Evolutionary conservation across 2,113 vertebrate species (phyloP), one percentile per base, ranked within the genome.

Genomic region (Fregetta grallaria): DNA sequence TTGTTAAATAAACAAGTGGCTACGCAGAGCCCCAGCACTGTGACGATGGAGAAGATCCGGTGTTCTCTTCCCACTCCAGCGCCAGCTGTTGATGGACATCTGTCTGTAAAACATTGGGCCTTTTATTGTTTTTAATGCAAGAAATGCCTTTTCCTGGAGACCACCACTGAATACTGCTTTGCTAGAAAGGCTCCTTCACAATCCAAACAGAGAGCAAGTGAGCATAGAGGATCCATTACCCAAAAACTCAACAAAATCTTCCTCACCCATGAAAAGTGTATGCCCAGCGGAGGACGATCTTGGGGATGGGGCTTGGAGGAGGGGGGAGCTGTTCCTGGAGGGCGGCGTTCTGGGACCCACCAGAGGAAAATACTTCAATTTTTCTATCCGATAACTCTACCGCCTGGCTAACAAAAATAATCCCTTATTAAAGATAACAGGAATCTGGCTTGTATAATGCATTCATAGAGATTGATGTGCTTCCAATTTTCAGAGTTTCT

Each of bases 191-290:
- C 92, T 95, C 83, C 89, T 97, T 95, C 90, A 88, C 94, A 97
- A 96, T 96, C 96, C 91, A 97, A 97, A 96, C 93, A 96, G 95
- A 97, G 83, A 76, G 94, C 92, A 95, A 96, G 95, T 95, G 91
- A 97, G 96, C 92, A 97, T 95, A 92, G 94, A 97, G 95, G 95
- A 96, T 96, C 97, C 82, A 88, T 97, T 97, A 97, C 96, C 91
- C 88, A 79, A 87, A 92, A 97, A 65, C 94, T 97, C 97, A 95
- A 94, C 96, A 96, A 92, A 96, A 92, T 97, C 92, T 93, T 95
- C 85, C 87, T 97, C 88, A 95, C 86, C 94, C 95, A 95, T 94
- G 87, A 94, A 90, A 95, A 95, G 85, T 27, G 94, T 95, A 92
- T 86, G 95, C 88, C 88, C 92, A 89, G 92, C 0, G 5, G 74